Evolutionary conservation across 2,888 invertebrate genomes (phyloP), one percentile per base, ranked within the genome.

Genomic region (Phaonia tiefii): DNA sequence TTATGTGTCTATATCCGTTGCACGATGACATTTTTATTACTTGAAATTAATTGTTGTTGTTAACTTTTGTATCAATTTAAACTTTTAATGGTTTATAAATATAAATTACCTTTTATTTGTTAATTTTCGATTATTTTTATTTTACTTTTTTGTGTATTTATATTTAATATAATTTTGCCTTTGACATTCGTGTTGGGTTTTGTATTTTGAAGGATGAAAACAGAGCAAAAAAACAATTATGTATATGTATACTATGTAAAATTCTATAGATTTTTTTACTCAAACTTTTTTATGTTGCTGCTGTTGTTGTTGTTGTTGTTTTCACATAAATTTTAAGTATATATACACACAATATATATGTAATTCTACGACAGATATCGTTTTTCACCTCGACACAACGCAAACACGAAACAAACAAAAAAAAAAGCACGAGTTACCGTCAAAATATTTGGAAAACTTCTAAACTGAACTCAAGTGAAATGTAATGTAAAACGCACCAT

Each of bases 291-390:
- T 60, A 13, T 60, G 15, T 49, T 49, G n/a, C n/a, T n/a, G n/a
- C 15, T 49, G 49, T 49, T 49, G 44, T 44, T 44, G n/a, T 49
- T 49, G 15, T 60, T 60, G 31, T 60, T 60, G 22, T 54, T 54
- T 54, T 20, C 54, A 25, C 54, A 54, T 37, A 17, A 42, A n/a
- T 60, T 58, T 63, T 63, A 42, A 63, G 63, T 63, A 63, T 63
- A 60, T 60, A 63, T 63, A 63, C 63, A 60, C n/a, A 51, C 63
- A 63, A 39, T 42, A 63, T 63, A 39, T 63, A 49, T 49, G 20
- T 49, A 49, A 15, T 31, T 5, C 31, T 3, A 54, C 54, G 54
- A 54, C 54, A 54, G 54, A 54, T 54, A 54, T 54, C 54, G 63
- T 42, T 63, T 63, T 22, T 60, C 20, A 17, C 39, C n/a, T 10